phyloP scores from a whole-genome alignment of 2,888 invertebrate genomes.

The Aelia acuminata region DNA sequence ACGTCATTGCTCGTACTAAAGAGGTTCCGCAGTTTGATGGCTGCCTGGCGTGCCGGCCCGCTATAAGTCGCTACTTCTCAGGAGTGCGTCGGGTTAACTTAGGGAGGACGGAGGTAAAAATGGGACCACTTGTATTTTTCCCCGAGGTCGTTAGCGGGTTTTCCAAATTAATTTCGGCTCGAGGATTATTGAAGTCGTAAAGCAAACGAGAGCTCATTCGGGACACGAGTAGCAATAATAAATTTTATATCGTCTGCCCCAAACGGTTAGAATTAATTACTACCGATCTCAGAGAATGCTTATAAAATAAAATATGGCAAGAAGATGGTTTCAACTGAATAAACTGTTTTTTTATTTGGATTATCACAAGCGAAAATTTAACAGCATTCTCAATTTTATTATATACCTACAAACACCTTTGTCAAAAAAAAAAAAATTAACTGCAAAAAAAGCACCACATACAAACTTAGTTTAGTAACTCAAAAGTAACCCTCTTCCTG shows the following conservation, averaged over 20 bases:
- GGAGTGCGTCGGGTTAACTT: background rate
- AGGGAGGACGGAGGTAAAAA: background rate
- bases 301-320: background rate
- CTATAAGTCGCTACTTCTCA: background rate
- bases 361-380: too few species aligned
- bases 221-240: background rate
- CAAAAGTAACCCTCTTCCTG: too few species aligned
- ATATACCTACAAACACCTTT: too few species aligned
- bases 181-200: conserved; percentile 14
- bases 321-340: too few species aligned
- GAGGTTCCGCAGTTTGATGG: conserved; percentile 8
- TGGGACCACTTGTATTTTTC: conserved; percentile 25
- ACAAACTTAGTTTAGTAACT: too few species aligned
- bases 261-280: background rate
- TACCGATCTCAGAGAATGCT: background rate
- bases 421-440: too few species aligned
- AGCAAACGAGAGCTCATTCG: background rate
- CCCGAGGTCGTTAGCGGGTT: conserved; percentile 19
- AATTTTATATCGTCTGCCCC: background rate
- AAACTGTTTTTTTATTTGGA: too few species aligned
- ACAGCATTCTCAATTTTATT: too few species aligned
- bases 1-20: background rate
- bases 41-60: background rate
- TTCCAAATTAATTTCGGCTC: conserved; percentile 20
- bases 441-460: too few species aligned